Evolutionary conservation across 1,140 invertebrate species (phyloP), one percentile per base, ranked within the genome.

Genomic region (Drosophila sturtevanti): DNA sequence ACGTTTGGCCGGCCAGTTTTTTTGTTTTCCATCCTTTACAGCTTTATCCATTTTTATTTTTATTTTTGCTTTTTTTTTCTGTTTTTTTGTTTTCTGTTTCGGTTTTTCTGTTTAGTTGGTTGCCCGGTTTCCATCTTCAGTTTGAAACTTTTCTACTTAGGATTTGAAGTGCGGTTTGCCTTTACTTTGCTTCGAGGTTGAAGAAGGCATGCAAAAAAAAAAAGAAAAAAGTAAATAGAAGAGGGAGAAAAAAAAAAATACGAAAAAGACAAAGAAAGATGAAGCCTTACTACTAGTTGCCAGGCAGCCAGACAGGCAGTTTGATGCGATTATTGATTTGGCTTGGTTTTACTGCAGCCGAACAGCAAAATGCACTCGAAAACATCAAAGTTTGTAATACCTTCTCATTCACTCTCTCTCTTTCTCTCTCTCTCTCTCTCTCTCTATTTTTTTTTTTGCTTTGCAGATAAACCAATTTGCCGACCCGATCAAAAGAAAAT

Each of bases 401-500:
- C 14, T 41, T 35, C 67, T 66, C 59, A 31, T 72, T 27, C 16
- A 44, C 6, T 38, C 27, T 24, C 1, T 24, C 1, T 4, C 24
- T 4, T 5, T 12, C 14, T 68, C 62, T 41, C 37, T 31, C 31
- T 21, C 7, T 22, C 10, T 67, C 21, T 72, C n/a, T 37, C 12
- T 52, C 55, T 54, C 31, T 70, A 1, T 52, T 14, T 63, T 51
- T 63, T 52, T 52, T 38, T 14, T 38, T 12, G 16, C 12, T 61
- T 68, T 72, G 27, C 63, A 98, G 97, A 97, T 92, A 96, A 96
- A 81, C 97, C 97, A 56, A 93, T 98, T 66, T 98, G 97, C 90
- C 94, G 94, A 65, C 92, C 94, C 62, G 95, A 95, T 68, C 96
- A 97, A 90, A 96, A 97, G 91, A 94, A 94, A 63, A 94, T 97